Conservation (phyloP, 2,888 invertebrate genomes). For the Bruchidius siliquastri region DNA sequence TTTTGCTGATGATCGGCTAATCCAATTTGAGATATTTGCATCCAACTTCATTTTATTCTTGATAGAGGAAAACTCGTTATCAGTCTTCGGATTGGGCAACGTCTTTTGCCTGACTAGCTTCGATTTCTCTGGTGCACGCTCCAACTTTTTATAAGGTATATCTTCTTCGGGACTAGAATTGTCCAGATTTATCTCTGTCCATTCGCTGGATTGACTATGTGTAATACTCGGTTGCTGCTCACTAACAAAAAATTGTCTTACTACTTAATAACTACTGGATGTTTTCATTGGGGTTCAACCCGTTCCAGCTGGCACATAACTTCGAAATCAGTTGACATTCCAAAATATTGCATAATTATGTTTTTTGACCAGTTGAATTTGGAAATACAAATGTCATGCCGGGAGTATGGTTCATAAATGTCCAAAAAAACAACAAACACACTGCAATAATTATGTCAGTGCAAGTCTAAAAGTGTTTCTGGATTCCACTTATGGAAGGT, state of each 20-base stretch:
- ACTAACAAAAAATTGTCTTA: conserved; percentile 14
- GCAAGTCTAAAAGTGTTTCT: too few species aligned
- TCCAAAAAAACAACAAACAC: too few species aligned
- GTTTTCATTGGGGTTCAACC: too few species aligned
- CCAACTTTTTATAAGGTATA: conserved; percentile 49
- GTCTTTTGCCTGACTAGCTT: conserved; percentile 50
- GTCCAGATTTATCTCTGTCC: conserved; percentile 70
- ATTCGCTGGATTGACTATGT: conserved; percentile 54
- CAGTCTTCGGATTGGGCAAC: conserved; percentile 45
- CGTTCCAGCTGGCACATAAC: too few species aligned
- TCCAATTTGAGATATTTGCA: conserved; percentile 54
- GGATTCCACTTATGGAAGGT: too few species aligned
- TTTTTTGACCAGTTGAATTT: too few species aligned
- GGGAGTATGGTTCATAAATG: too few species aligned
- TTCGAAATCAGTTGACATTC: too few species aligned
- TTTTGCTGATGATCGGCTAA: conserved; percentile 51
- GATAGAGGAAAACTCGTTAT: conserved; percentile 38
- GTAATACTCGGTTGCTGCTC: conserved; percentile 30
- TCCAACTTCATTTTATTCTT: conserved; percentile 48
- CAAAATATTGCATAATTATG: too few species aligned
- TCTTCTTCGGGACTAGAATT: conserved; percentile 64
- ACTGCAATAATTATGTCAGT: too few species aligned
- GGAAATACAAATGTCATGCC: too few species aligned
- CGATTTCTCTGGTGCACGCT: conserved; percentile 37
- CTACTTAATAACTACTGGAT: too few species aligned